A percentile compares a stretch with the other conserved stretches of the same genome.
phyloP scores from a whole-genome alignment of 2,888 invertebrate species.

The Sepiola atlantica region DNA sequence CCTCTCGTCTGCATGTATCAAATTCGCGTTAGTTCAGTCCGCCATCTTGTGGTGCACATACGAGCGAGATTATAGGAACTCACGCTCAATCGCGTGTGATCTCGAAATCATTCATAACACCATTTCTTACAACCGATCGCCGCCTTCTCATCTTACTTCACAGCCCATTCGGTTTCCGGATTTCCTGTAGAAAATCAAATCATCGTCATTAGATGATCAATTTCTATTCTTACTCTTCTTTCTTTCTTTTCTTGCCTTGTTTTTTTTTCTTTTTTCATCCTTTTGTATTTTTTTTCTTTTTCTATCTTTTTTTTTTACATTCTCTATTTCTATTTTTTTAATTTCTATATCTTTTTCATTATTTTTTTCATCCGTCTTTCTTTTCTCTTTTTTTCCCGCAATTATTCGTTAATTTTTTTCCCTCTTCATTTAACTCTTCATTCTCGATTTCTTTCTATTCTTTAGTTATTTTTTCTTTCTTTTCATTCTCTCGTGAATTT shows the following conservation, averaged over 20 bases:
- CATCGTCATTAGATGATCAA: not conserved
- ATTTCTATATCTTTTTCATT: too few relatives aligned
- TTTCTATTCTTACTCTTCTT: not conserved
- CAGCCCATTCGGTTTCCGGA: not conserved
- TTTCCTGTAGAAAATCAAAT: not conserved
- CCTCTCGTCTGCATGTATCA: not conserved
- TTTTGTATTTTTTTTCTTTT: not conserved
- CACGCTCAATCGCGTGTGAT: slow-evolving; percentile 2
- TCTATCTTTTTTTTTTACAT: not conserved
- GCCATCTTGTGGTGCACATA: not conserved
- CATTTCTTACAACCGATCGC: not conserved
- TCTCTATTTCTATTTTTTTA: not conserved
- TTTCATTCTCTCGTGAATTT: too few relatives aligned
- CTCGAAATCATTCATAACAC: not conserved
- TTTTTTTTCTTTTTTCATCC: not conserved
- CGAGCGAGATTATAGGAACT: not conserved
- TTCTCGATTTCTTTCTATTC: too few relatives aligned
- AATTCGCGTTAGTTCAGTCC: not conserved
- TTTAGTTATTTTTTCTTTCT: too few relatives aligned
- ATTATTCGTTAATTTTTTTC: too few relatives aligned
- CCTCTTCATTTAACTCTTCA: too few relatives aligned
- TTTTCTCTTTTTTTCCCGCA: not conserved
- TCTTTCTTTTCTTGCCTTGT: not conserved
- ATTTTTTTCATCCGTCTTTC: not conserved
- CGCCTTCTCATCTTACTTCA: not conserved